Evolutionary conservation across 1,140 invertebrate species (phyloP).

Genomic region (Cotesia vestalis): DNA sequence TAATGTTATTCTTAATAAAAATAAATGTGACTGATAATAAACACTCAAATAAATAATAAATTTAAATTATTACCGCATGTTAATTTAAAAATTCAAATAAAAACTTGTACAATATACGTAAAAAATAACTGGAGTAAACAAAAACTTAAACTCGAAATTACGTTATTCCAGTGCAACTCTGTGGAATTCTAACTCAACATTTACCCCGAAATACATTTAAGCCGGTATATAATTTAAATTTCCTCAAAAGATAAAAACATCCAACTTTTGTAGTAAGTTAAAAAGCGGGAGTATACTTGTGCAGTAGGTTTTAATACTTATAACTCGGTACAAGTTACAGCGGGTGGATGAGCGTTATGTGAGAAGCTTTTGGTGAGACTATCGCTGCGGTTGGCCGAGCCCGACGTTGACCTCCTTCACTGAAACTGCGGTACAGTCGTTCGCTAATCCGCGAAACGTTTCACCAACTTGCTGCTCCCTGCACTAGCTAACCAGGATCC

Average conservation of each 20-base stretch:
- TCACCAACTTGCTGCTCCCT: slow-evolving; percentile 36
- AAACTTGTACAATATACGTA: too few relatives aligned
- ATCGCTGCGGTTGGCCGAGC: slow-evolving; percentile 30
- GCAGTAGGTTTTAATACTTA: not conserved
- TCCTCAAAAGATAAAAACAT: too few relatives aligned
- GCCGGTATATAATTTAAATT: not conserved
- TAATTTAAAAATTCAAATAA: too few relatives aligned
- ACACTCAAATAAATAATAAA: too few relatives aligned
- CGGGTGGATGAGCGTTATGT: slow-evolving; percentile 26
- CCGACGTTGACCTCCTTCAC: slow-evolving; percentile 28
- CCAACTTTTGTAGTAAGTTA: too few relatives aligned
- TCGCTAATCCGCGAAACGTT: slow-evolving; percentile 46
- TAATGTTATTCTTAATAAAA: too few relatives aligned
- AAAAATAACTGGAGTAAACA: too few relatives aligned
- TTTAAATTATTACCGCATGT: too few relatives aligned
- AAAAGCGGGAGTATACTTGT: not conserved
- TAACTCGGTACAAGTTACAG: slow-evolving; percentile 9
- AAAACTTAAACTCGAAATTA: too few relatives aligned
- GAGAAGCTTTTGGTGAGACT: slow-evolving; percentile 31
- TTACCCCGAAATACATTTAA: not conserved
- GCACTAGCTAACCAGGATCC: not conserved
- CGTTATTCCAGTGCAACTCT: too few relatives aligned
- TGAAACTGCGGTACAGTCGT: slow-evolving; percentile 32
- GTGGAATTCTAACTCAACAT: too few relatives aligned
- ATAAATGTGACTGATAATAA: too few relatives aligned